These are phyloP conservation scores for Spheniscus mendiculus DNA, from an alignment of 2,113 vertebrate species.

Conservation along the genomic window DNA sequence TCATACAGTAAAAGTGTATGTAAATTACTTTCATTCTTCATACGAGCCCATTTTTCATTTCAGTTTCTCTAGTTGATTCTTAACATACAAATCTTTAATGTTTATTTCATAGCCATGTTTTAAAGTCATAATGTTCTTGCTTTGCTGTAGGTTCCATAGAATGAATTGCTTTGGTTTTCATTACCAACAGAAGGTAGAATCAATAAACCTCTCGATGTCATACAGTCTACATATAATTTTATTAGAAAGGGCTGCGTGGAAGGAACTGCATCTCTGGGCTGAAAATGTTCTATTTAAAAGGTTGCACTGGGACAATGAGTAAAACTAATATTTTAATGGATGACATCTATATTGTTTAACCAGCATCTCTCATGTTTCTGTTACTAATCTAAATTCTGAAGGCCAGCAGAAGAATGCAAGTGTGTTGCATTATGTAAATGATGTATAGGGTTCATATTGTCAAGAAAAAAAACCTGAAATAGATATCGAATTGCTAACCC, in stretches of 20 bases:
- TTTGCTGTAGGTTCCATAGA: background rate
- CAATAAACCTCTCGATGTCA: background rate
- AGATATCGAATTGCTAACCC: slow-evolving; percentile 32
- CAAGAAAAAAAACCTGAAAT: slow-evolving; percentile 9
- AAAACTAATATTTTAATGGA: slow-evolving; percentile 62
- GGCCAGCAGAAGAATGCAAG: slow-evolving; percentile 51
- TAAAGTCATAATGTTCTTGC: background rate
- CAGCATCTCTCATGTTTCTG: slow-evolving; percentile 40
- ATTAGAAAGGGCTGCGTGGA: slow-evolving; percentile 18
- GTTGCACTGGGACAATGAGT: slow-evolving; percentile 50
- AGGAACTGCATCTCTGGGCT: background rate
- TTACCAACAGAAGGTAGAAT: slow-evolving; percentile 17
- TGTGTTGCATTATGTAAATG: slow-evolving; percentile 60
- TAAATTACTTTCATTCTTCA: background rate
- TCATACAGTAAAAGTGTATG: background rate
- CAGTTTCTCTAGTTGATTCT: background rate
- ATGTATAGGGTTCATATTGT: slow-evolving; percentile 19
- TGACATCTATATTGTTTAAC: slow-evolving; percentile 66
- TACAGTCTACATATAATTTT: background rate
- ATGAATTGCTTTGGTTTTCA: background rate
- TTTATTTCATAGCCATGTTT: background rate
- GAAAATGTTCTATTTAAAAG: slow-evolving; percentile 42
- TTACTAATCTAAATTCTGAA: slow-evolving; percentile 59
- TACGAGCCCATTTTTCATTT: background rate
- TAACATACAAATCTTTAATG: background rate